phyloP scores from a whole-genome alignment of 2,888 invertebrate species.

The Lasioglossum marginatum region DNA sequence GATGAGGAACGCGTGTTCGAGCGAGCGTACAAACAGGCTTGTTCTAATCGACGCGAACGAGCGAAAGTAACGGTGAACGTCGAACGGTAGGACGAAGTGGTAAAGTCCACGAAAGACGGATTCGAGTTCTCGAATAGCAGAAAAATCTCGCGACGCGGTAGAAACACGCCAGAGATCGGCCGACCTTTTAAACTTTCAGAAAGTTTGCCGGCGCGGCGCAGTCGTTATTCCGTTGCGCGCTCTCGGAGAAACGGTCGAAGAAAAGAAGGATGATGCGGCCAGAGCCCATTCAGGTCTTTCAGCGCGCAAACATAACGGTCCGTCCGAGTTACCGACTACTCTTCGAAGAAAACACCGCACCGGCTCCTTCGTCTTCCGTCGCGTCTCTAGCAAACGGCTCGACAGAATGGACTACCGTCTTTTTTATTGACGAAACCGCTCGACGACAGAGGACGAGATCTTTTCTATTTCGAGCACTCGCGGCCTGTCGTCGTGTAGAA shows the following conservation, averaged over 20 bases:
- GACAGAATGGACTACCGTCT: neutral
- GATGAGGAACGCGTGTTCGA: neutral
- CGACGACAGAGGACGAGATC: neutral
- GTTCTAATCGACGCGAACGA: slow-evolving; percentile 21
- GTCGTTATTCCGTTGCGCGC: neutral
- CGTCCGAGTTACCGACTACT: slow-evolving; percentile 76
- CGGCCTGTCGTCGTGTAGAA: slow-evolving; percentile 6
- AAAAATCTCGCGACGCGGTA: neutral
- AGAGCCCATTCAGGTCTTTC: slow-evolving; percentile 79
- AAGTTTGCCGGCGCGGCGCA: neutral
- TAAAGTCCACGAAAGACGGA: neutral
- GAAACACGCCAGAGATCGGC: neutral
- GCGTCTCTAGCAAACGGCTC: neutral
- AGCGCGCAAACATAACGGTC: slow-evolving; percentile 77
- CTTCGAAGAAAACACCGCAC: slow-evolving; percentile 51
- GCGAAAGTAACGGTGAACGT: slow-evolving; percentile 26
- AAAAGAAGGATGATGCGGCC: slow-evolving; percentile 60
- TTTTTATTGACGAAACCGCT: neutral
- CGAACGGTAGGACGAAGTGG: neutral
- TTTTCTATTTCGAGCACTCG: neutral
- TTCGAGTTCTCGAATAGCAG: neutral
- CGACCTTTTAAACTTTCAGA: slow-evolving; percentile 6
- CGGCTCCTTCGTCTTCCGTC: slow-evolving; percentile 2
- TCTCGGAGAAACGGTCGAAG: slow-evolving; percentile 20
- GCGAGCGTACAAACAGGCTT: neutral